Evolutionary conservation across 2,797 vertebrate genomes (phyloP).

Genomic region (Eulemur rubriventer): DNA sequence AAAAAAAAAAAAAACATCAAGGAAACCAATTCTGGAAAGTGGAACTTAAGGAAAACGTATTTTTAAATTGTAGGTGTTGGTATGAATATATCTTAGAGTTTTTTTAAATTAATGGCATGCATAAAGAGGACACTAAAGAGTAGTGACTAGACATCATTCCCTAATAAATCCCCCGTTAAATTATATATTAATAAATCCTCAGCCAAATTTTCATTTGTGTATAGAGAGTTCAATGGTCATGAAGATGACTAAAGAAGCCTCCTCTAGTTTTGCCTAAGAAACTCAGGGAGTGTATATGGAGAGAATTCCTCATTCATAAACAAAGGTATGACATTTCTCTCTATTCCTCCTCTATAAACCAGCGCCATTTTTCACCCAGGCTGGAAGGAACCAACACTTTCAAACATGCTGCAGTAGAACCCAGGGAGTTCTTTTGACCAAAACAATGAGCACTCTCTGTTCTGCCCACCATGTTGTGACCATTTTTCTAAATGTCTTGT

Average conservation of each 20-base stretch:
- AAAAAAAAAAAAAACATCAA: not conserved
- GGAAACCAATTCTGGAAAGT: not conserved
- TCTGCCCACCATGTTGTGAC: not conserved
- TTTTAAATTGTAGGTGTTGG: not conserved
- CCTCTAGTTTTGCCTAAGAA: not conserved
- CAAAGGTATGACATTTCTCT: not conserved
- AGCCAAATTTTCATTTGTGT: not conserved
- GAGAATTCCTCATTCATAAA: not conserved
- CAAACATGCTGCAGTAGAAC: not conserved
- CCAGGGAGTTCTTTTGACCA: not conserved
- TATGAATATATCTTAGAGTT: not conserved
- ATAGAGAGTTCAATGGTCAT: not conserved
- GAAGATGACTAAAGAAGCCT: not conserved
- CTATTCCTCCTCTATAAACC: not conserved
- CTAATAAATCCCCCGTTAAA: slow-evolving; percentile 9
- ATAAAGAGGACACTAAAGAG: not conserved
- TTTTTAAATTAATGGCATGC: not conserved
- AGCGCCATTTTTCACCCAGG: not conserved
- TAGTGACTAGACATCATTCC: not conserved
- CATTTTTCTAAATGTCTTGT: not conserved
- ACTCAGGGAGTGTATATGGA: not conserved
- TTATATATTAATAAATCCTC: not conserved
- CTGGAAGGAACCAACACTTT: not conserved
- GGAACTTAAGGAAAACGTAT: slow-evolving; percentile 9
- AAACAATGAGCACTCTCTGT: not conserved